A percentile compares a stretch with the other conserved stretches of the same genome.
Evolutionary conservation across 2,113 vertebrate genomes (phyloP).

Genomic region (Malurus elegans): DNA sequence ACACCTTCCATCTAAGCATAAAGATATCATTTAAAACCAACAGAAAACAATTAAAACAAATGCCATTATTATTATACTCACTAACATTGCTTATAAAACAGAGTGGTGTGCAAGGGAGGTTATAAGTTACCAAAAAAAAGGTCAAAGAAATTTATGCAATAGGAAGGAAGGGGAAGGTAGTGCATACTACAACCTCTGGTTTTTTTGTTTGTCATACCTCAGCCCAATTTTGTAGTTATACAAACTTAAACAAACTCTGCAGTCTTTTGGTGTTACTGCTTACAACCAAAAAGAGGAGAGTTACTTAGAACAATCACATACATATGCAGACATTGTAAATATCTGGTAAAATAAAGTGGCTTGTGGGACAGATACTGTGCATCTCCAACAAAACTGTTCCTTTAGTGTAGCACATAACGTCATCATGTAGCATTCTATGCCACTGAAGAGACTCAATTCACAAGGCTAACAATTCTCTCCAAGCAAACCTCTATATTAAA

Average conservation of each 20-base stretch:
- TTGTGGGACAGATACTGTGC: not conserved
- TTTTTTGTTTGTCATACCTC: not conserved
- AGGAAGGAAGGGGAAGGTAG: not conserved
- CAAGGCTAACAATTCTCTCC: not conserved
- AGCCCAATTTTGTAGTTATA: not conserved
- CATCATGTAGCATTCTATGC: not conserved
- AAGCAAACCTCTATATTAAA: not conserved
- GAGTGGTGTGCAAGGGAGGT: not conserved
- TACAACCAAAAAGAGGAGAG: not conserved
- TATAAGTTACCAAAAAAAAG: not conserved
- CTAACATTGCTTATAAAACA: not conserved
- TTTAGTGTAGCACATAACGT: not conserved
- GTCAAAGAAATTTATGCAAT: not conserved
- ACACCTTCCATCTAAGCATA: slow-evolving; percentile 77
- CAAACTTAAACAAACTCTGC: not conserved
- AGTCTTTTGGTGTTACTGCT: not conserved
- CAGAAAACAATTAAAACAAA: not conserved
- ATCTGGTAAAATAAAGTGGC: not conserved
- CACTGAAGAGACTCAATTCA: not conserved
- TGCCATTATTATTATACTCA: not conserved
- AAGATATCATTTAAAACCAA: not conserved
- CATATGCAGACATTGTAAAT: not conserved
- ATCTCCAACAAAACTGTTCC: not conserved
- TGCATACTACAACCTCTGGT: not conserved
- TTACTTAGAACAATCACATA: not conserved